phyloP scores from a whole-genome alignment of 1,140 invertebrate species.

The Drosophila subpulchrella region DNA sequence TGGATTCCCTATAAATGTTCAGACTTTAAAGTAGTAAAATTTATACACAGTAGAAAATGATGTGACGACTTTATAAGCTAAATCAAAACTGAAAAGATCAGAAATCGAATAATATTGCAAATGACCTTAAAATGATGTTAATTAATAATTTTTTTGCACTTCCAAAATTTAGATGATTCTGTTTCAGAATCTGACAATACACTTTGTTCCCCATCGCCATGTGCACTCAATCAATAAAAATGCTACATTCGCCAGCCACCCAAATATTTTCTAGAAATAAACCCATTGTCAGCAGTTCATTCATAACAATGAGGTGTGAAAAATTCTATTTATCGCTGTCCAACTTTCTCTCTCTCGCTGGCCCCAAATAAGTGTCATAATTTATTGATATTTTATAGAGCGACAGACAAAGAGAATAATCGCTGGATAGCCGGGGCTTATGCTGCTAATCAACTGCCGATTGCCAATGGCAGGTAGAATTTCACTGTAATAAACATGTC shows the following conservation, averaged over 20 bases:
- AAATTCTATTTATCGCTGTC: conserved; percentile 57
- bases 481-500: conserved; percentile 57
- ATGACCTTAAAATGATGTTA: background rate
- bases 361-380: conserved; percentile 29
- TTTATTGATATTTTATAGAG: conserved; percentile 63
- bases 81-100: no score
- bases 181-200: background rate
- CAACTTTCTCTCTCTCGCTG: conserved; percentile 21
- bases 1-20: no score
- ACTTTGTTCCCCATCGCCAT: background rate
- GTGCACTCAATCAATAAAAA: conserved; percentile 8
- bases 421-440: conserved; percentile 23
- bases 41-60: background rate
- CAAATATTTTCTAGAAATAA: conserved; percentile 5
- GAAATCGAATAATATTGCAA: background rate
- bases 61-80: no score
- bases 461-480: conserved; percentile 42
- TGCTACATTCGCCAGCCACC: background rate
- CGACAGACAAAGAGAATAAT: conserved; percentile 19
- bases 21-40: background rate
- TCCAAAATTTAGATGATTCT: background rate
- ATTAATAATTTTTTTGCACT: background rate
- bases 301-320: conserved; percentile 42
- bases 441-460: conserved; percentile 66
- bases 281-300: conserved; percentile 6